phyloP scores from a whole-genome alignment of 2,113 vertebrate genomes.

The Lethenteron camtschaticum region DNA sequence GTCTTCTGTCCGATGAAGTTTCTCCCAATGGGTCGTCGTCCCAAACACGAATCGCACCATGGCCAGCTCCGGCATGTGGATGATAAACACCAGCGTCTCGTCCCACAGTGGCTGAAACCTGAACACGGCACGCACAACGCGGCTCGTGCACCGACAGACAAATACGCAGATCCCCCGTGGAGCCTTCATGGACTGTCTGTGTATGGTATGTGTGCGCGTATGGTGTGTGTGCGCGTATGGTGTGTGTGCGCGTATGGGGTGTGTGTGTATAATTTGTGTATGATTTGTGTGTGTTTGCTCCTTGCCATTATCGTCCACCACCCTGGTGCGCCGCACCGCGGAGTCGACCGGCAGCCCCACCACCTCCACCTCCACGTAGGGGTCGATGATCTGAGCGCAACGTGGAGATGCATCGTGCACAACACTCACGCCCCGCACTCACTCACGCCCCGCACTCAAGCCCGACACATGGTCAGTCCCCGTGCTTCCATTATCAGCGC shows the following conservation, averaged over 20 bases:
- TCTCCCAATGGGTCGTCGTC: constrained; percentile 82
- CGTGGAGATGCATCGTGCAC: background rate
- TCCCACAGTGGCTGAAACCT: constrained; percentile 99
- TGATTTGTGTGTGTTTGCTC: background rate
- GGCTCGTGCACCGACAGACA: background rate
- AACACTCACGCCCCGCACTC: too few relatives aligned
- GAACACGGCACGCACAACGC: constrained; percentile 7
- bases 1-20: constrained; percentile 93
- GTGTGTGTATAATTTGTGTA: background rate
- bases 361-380: constrained; percentile 92
- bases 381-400: constrained; percentile 69
- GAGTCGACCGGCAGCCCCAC: constrained; percentile 82
- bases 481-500: background rate
- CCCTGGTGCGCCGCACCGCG: constrained; percentile 88
- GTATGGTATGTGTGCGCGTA: background rate
- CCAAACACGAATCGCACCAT: constrained; percentile 93
- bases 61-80: constrained; percentile 81
- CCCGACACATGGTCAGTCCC: too few relatives aligned
- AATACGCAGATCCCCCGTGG: fast-evolving
- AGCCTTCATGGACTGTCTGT: background rate
- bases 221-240: background rate
- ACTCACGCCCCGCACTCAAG: too few relatives aligned
- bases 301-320: constrained; percentile 90
- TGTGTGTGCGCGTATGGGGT: background rate
- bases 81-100: constrained; percentile 73